Base-by-base conservation (phyloP, 2,797 vertebrate genomes). In the Macropus fuliginosus region DNA sequence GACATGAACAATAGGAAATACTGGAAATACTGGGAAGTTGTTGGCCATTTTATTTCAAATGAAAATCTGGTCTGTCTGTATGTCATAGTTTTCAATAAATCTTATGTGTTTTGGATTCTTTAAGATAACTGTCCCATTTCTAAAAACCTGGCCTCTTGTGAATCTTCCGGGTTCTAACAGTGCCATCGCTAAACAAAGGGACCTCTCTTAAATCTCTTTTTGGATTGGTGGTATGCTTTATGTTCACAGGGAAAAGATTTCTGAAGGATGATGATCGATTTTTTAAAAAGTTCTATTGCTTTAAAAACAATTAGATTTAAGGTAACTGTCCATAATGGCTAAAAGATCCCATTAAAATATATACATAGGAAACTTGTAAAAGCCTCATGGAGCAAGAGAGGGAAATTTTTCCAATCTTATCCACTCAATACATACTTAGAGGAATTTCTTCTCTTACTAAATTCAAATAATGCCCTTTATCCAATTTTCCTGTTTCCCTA, bases 41-140 rank as follows among this genome's bases (percentile, higher is more conserved):
- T 93, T 96, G 93, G 97, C 93, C 91, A 1, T 93, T 98, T 98
- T 98, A 97, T 97, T 98, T 98, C 98, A 98, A 97, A 95, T 97
- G 97, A 2, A 0, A 97, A 98, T 98, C 97, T 98, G 98, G 97
- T 98, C 97, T 98, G 97, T 97, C 96, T 98, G 94, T 99, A 98
- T 98, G 97, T 98, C 97, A 93, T 94, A 95, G 94, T 98, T 98
- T 98, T 98, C 97, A 99, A 99, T 99, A 99, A 99, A 99, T 97
- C 97, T 97, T 97, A 98, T 98, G 94, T 98, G 98, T 98, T 98
- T 98, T 98, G 96, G 93, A 97, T 90, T 95, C 96, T 94, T 62
- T 95, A 90, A 95, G 54, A 55, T 96, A 74, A 59, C 91, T 95
- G 56, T 96, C 97, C 10, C 34, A 97, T n/a, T 89, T 92, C 74